Percentiles rank a stretch among this genome's conserved stretches.
Evolutionary conservation across 2,888 invertebrate species (phyloP).

Genomic region (Lycocerus yunnanus): DNA sequence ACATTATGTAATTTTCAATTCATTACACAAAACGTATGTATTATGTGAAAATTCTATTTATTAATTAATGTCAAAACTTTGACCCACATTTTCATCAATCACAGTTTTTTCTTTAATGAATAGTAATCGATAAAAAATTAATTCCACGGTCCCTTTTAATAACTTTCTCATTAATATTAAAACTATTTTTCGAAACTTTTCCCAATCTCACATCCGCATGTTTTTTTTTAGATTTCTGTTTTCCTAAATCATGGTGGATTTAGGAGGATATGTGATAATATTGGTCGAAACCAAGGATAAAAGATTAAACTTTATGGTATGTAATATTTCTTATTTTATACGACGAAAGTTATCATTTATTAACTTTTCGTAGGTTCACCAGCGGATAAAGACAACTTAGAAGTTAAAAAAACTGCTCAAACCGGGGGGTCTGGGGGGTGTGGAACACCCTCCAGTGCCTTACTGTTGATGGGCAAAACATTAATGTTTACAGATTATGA

Average conservation of each 20-base stretch:
- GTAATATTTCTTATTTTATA: conserved; percentile 35
- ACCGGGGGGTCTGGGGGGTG: too few species aligned
- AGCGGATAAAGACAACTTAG: conserved; percentile 90
- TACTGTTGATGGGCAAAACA: too few species aligned
- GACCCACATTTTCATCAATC: conserved; percentile 8
- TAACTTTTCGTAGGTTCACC: conserved; percentile 69
- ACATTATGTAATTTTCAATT: conserved; percentile 21
- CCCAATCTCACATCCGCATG: neutral
- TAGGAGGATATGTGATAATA: conserved; percentile 94
- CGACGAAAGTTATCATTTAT: neutral
- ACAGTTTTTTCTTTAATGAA: conserved; percentile 7
- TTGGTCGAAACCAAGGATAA: conserved; percentile 92
- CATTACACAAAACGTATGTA: conserved; percentile 24
- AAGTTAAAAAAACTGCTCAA: too few species aligned
- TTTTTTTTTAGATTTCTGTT: conserved; percentile 25
- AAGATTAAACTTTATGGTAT: conserved; percentile 91
- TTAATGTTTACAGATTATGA: too few species aligned
- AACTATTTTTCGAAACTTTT: neutral
- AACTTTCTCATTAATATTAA: neutral
- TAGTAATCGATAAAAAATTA: neutral
- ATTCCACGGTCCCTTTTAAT: neutral
- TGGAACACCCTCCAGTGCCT: too few species aligned
- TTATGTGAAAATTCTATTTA: neutral
- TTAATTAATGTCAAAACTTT: conserved; percentile 6
- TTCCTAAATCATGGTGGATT: conserved; percentile 72